A percentile compares a stretch with the other conserved stretches of the same genome.
These are phyloP conservation scores for Sitta carolinensis DNA, from an alignment of 2,797 vertebrate species.

Conservation along the genomic window DNA sequence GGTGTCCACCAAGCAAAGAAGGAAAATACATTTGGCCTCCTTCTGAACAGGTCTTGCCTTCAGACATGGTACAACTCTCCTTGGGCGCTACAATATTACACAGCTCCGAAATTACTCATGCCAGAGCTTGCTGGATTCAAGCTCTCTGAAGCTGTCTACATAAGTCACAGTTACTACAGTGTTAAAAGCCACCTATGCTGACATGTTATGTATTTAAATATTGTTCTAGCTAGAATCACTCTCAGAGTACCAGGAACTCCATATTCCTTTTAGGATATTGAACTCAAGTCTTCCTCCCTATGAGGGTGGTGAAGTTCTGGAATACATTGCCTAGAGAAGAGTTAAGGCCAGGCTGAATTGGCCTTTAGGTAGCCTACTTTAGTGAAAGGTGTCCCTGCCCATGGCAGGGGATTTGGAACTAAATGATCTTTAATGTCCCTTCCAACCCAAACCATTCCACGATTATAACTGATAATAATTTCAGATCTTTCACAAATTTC, in stretches of 20 bases:
- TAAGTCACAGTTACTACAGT: background rate
- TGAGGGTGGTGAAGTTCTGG: background rate
- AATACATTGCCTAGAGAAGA: background rate
- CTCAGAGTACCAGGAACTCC: background rate
- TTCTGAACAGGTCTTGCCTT: background rate
- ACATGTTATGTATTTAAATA: background rate
- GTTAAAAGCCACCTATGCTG: background rate
- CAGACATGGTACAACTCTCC: background rate
- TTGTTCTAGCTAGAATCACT: background rate
- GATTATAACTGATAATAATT: background rate
- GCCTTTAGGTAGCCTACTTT: background rate
- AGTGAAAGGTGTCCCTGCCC: background rate
- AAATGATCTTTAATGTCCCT: background rate
- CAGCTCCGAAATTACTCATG: background rate
- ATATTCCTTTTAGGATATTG: background rate
- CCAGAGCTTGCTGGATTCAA: background rate
- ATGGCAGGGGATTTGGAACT: background rate
- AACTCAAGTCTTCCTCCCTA: background rate
- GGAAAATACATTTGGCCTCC: background rate
- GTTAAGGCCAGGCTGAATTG: background rate
- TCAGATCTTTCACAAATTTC: background rate
- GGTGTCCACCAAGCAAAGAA: background rate
- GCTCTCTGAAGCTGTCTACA: background rate
- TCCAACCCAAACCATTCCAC: background rate
- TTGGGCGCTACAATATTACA: background rate